phyloP scores from a whole-genome alignment of 2,113 vertebrate genomes.

The Crypturellus undulatus region DNA sequence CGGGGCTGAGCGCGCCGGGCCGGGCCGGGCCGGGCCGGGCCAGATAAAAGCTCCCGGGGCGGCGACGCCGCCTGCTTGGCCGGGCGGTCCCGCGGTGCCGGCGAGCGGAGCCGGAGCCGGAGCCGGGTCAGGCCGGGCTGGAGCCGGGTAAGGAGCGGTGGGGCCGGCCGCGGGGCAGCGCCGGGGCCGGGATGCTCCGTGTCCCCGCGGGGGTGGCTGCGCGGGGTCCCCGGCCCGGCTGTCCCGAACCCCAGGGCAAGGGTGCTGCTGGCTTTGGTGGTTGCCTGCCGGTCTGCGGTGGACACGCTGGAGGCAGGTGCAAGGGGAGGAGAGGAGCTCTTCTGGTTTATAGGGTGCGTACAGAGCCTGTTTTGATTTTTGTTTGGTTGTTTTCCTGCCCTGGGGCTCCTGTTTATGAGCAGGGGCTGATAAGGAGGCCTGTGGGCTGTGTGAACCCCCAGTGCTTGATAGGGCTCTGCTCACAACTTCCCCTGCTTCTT shows the following conservation, averaged over 20 bases:
- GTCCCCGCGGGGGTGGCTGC: background rate
- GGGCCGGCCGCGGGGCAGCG: background rate
- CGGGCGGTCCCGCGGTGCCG: too few relatives aligned
- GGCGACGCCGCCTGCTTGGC: too few relatives aligned
- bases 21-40: too few relatives aligned
- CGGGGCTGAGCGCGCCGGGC: too few relatives aligned
- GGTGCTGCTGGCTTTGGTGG: background rate
- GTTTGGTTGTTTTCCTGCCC: rapidly evolving
- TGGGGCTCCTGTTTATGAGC: rapidly evolving
- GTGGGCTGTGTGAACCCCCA: rapidly evolving
- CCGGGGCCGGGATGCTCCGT: background rate
- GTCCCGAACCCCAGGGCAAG: background rate
- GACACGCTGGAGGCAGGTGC: background rate
- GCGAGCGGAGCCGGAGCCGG: too few relatives aligned
- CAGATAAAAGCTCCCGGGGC: too few relatives aligned
- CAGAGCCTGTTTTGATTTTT: rapidly evolving
- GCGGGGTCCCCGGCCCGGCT: background rate
- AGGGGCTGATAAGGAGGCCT: rapidly evolving
- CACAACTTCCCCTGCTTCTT: rapidly evolving
- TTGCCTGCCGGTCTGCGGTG: rapidly evolving
- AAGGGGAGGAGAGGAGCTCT: rapidly evolving
- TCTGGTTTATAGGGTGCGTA: rapidly evolving
- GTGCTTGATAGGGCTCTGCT: background rate
- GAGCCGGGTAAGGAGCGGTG: background rate
- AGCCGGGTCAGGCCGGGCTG: background rate